Evolutionary conservation across 2,113 vertebrate genomes (phyloP).

Genomic region (Tyto alba): DNA sequence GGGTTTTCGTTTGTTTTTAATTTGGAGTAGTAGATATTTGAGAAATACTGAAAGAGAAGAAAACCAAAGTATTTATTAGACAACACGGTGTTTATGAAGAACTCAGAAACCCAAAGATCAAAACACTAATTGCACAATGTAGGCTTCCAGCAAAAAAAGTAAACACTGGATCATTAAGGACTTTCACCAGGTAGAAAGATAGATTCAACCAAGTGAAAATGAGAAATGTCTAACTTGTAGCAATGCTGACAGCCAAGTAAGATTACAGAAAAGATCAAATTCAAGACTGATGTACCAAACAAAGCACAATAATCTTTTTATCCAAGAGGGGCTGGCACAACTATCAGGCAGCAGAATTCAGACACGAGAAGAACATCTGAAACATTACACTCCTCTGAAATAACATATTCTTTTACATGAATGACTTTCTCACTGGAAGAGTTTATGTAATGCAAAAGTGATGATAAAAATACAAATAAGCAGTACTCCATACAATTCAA

Average conservation of each 20-base stretch:
- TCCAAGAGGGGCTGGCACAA: not conserved
- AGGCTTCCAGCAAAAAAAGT: not conserved
- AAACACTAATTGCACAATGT: constrained; percentile 1
- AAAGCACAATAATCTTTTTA: not conserved
- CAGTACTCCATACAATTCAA: not conserved
- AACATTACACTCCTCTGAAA: not conserved
- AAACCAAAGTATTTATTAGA: not conserved
- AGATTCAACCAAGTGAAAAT: not conserved
- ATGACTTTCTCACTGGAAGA: not conserved
- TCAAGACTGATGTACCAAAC: not conserved
- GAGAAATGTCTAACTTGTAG: not conserved
- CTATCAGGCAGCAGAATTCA: not conserved
- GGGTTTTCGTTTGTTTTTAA: rapidly evolving
- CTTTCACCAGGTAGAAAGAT: not conserved
- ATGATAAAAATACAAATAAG: not conserved
- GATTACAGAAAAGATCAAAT: not conserved
- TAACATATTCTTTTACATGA: not conserved
- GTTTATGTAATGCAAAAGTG: not conserved
- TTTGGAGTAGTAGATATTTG: not conserved
- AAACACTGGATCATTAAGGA: not conserved
- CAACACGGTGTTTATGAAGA: rapidly evolving
- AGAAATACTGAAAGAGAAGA: not conserved
- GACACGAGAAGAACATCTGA: not conserved
- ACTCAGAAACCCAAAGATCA: not conserved
- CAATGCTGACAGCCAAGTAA: not conserved